Conservation (phyloP, 2,797 vertebrate species). For the Pelochelys cantorii region DNA sequence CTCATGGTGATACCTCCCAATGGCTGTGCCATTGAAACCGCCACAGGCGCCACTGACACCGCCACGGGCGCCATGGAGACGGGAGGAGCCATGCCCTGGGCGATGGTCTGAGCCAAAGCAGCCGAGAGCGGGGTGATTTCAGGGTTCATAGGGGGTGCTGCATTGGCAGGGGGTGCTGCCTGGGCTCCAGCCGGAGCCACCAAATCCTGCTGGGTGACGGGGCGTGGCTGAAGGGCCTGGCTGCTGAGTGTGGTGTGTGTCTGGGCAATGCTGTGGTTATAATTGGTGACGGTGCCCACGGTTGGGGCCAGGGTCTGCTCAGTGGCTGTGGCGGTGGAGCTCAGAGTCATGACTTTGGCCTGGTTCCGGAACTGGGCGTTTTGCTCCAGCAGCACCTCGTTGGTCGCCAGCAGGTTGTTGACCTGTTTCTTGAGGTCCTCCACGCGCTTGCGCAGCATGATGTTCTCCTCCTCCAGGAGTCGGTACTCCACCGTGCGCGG, state of each 20-base stretch:
- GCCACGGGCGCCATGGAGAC: conserved; percentile 97
- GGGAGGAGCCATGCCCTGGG: conserved; percentile 94
- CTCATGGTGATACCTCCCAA: conserved; percentile 96
- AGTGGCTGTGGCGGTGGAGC: conserved; percentile 88
- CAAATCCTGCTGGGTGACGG: conserved; percentile 93
- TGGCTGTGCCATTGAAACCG: conserved; percentile 94
- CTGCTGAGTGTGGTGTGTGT: conserved; percentile 98
- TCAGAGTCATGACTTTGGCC: conserved; percentile 95
- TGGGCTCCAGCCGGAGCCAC: conserved; percentile 89
- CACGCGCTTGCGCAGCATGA: conserved; percentile 91
- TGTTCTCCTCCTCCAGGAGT: conserved; percentile 95
- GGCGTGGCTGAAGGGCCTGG: conserved; percentile 92
- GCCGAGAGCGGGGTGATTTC: conserved; percentile 95
- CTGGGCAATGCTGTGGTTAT: conserved; percentile 97
- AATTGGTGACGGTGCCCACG: conserved; percentile 93
- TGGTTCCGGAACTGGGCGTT: conserved; percentile 97
- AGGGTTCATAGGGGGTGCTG: conserved; percentile 91
- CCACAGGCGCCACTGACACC: conserved; percentile 95
- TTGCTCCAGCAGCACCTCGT: conserved; percentile 98
- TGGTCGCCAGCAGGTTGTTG: conserved; percentile 94
- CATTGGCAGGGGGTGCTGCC: conserved; percentile 86
- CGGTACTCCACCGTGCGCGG: conserved; percentile 90
- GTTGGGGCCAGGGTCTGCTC: conserved; percentile 92
- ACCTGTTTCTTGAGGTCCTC: conserved; percentile 98
- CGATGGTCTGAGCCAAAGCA: conserved; percentile 95